Base-by-base conservation (phyloP, 2,888 invertebrate species). In the Cheilosia vernalis region DNA sequence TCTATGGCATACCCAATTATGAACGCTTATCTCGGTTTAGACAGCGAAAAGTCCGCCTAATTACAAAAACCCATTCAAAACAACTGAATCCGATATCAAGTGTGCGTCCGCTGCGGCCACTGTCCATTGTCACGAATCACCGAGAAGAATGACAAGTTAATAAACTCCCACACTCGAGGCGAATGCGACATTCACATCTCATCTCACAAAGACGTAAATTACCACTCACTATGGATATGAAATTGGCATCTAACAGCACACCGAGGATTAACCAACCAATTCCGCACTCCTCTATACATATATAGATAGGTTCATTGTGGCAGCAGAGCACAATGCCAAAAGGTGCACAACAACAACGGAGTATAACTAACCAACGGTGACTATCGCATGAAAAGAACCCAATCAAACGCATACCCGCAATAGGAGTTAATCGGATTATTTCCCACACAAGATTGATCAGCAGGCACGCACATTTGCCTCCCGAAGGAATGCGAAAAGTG, bases 381-480 rank as follows among this genome's bases (percentile, higher is more conserved):
- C 61, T 82, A 82, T 77, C 78, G 73, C 79, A 63, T 74, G 80
- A 63, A 77, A 76, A 72, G 70, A 85, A 81, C 76, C 80, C 80
- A 85, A 85, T 85, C 85, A 85, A 85, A 85, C 85, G 85, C 80
- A 63, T 85, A 85, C 85, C 85, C 85, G 81, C 85, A 85, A 85
- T 79, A 85, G 79, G 76, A 85, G 85, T 76, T 85, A 85, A 85
- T 85, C 85, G 81, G 85, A 85, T 85, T 85, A 85, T 80, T 85
- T 85, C 85, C 85, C 85, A 85, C 85, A 85, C 85, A 85, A 85
- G 85, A 85, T 85, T 85, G 85, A 85, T 85, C 85, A 85, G 85
- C 76, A 85, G 85, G 83, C 83, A 84, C 83, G 83, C 80, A 81
- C 85, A 85, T 85, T 85, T 84, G 79, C 85, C 85, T 81, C 85